A percentile compares a stretch with the other conserved stretches of the same genome.
Conservation (phyloP, 2,113 vertebrate species). For the Campylomormyrus tamandua region DNA sequence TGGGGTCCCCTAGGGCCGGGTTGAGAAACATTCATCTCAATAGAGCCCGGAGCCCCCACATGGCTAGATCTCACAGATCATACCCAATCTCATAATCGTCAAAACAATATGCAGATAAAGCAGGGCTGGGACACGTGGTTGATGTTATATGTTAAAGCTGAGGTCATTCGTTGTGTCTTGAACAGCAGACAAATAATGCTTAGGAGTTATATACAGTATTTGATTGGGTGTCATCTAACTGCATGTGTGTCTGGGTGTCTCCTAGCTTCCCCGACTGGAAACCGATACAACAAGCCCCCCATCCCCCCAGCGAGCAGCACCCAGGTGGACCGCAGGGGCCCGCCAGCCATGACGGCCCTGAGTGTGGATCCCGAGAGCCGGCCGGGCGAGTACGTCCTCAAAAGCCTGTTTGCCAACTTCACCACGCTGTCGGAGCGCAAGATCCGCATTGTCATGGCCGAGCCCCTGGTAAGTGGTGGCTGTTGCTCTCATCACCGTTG, state of each 20-base stretch:
- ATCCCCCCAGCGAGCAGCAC: constrained; percentile 71
- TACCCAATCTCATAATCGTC: neutral
- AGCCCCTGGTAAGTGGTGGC: constrained; percentile 77
- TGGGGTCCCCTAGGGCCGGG: neutral
- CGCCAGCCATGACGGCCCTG: constrained; percentile 84
- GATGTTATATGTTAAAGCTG: neutral
- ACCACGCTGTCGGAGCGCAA: constrained; percentile 90
- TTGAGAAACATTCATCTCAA: too few relatives aligned
- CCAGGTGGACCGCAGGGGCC: constrained; percentile 79
- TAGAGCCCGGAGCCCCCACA: neutral
- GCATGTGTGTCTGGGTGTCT: constrained; percentile 18
- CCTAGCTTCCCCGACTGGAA: constrained; percentile 88
- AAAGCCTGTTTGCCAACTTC: constrained; percentile 96
- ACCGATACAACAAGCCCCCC: constrained; percentile 81
- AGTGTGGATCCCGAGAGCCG: constrained; percentile 94
- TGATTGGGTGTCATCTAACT: neutral
- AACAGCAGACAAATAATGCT: neutral
- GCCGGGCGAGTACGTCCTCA: constrained; percentile 95
- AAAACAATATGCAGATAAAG: neutral
- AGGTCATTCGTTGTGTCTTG: neutral
- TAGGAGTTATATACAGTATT: neutral
- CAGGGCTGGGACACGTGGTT: neutral
- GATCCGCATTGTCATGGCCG: constrained; percentile 98
- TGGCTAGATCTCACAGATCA: neutral
- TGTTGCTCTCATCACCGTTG: neutral